These are phyloP conservation scores for Ichneumon xanthorius DNA, from an alignment of 2,888 invertebrate genomes.

Conservation along the genomic window DNA sequence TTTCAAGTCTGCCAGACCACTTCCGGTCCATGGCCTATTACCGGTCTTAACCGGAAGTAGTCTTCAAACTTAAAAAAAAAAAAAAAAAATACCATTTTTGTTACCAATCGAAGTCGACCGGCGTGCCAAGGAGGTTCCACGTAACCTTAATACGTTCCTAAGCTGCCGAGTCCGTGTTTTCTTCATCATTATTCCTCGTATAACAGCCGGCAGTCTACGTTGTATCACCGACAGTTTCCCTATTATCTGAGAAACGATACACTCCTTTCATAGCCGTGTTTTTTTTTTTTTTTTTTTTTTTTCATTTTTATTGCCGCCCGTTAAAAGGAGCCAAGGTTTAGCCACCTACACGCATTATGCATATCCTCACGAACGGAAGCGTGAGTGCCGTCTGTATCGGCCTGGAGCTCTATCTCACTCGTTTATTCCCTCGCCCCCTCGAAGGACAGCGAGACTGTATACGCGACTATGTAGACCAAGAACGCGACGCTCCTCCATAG, in stretches of 20 bases:
- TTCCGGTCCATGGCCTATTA: no score
- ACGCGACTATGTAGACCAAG: conserved; percentile 45
- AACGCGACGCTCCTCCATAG: conserved; percentile 54
- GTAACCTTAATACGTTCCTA: background rate
- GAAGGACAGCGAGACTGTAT: conserved; percentile 45
- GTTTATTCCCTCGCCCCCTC: conserved; percentile 57
- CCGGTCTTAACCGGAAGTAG: no score
- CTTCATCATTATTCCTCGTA: conserved; percentile 13
- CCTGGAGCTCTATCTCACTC: conserved; percentile 44
- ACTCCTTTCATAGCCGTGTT: background rate
- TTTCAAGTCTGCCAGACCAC: no score
- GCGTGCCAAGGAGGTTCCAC: no score
- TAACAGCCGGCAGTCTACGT: conserved; percentile 10
- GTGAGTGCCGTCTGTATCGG: conserved; percentile 12
- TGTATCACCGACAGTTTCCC: background rate
- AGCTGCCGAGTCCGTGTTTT: background rate
- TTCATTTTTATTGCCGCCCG: conserved; percentile 65
- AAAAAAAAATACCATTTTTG: no score
- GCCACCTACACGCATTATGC: conserved; percentile 28
- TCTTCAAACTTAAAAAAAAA: no score
- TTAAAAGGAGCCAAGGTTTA: conserved; percentile 62
- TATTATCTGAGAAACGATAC: conserved; percentile 28
- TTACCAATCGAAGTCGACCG: no score
- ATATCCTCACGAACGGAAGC: conserved; percentile 17
- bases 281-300: background rate